phyloP scores from a whole-genome alignment of 2,797 vertebrate genomes.

The Enteromius fasciolatus region DNA sequence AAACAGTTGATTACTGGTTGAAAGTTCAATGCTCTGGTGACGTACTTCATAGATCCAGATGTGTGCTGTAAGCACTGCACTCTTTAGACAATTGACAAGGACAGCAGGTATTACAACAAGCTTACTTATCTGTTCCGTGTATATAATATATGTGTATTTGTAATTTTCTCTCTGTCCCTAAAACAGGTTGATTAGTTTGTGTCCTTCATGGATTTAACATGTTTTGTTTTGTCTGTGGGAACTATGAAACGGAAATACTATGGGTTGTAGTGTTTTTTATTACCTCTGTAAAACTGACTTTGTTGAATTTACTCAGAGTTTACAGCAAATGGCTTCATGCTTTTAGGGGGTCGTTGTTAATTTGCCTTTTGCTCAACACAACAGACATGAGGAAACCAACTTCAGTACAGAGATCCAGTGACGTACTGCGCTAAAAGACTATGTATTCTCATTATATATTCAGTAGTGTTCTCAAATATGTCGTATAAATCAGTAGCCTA shows the following conservation, averaged over 20 bases:
- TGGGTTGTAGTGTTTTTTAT: constrained; percentile 23
- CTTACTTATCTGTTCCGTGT: neutral
- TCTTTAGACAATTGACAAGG: neutral
- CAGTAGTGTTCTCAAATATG: neutral
- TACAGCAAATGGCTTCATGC: neutral
- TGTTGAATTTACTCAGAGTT: neutral
- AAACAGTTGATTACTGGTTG: constrained; percentile 5
- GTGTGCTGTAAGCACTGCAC: constrained; percentile 6
- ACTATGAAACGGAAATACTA: constrained; percentile 23
- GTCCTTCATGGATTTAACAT: constrained; percentile 22
- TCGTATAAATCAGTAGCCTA: constrained; percentile 16
- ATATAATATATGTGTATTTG: neutral
- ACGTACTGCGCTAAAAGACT: neutral
- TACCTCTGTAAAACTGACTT: constrained; percentile 30
- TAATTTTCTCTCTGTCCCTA: neutral
- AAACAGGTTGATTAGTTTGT: constrained; percentile 20
- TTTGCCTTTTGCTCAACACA: constrained; percentile 12
- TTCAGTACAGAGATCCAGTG: constrained; percentile 18
- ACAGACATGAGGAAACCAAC: constrained; percentile 10
- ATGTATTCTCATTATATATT: neutral
- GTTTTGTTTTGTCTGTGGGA: constrained; percentile 19
- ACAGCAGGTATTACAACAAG: neutral
- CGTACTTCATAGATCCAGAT: constrained; percentile 26
- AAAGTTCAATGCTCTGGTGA: constrained; percentile 10
- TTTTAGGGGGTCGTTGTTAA: neutral